These are phyloP conservation scores for Helogale parvula DNA, from an alignment of 2,113 vertebrate genomes.

Conservation along the genomic window DNA sequence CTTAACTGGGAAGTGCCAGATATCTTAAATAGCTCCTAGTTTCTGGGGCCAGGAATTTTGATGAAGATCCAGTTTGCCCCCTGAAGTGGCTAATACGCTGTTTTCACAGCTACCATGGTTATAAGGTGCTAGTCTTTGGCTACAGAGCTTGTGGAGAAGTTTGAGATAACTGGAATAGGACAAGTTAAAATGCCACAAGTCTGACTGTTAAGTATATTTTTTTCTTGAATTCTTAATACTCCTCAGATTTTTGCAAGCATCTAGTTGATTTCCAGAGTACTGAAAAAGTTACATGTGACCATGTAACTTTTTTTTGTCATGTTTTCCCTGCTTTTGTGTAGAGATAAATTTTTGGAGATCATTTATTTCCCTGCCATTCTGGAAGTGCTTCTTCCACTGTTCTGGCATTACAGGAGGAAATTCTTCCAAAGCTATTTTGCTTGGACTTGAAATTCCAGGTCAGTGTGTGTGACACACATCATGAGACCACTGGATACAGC, in stretches of 20 bases:
- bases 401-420: background rate
- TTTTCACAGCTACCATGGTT: background rate
- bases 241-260: background rate
- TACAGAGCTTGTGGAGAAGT: background rate
- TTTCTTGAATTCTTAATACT: background rate
- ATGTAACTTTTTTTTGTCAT: background rate
- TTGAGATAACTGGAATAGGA: background rate
- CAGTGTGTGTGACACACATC: rapidly evolving
- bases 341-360: background rate
- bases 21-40: background rate
- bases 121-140: background rate
- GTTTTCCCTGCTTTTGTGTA: background rate
- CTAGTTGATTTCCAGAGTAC: background rate
- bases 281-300: background rate
- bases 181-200: background rate
- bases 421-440: background rate
- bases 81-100: background rate
- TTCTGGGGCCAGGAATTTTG: background rate
- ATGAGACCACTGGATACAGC: background rate
- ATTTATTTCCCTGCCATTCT: background rate
- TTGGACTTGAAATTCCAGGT: background rate
- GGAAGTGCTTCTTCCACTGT: background rate
- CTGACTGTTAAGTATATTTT: background rate
- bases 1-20: background rate
- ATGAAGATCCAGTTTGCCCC: background rate